Evolutionary conservation across 2,113 vertebrate genomes (phyloP).

Genomic region (Leucopsar rothschildi): DNA sequence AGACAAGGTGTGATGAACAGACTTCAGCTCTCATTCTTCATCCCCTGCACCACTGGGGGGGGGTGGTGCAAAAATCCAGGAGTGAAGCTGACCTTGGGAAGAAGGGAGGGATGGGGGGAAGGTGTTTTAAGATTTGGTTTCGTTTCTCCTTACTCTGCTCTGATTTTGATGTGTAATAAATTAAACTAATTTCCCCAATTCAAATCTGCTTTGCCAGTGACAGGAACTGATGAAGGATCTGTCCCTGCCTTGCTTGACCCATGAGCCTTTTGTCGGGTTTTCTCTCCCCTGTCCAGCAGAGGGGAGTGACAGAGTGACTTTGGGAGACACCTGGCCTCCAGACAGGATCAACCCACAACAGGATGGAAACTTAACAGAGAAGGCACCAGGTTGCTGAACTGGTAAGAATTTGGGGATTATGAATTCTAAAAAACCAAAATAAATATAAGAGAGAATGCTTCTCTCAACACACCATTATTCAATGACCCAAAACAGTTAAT

Average conservation of each 20-base stretch:
- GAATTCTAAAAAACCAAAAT: background rate
- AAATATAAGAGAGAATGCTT: background rate
- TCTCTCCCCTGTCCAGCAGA: background rate
- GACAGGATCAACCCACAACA: background rate
- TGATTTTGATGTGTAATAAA: background rate
- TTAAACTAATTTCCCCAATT: background rate
- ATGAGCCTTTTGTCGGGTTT: rapidly evolving
- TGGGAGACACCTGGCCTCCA: background rate
- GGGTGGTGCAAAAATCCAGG: background rate
- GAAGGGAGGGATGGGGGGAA: rapidly evolving
- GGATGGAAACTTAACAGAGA: background rate
- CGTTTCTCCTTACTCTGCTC: background rate
- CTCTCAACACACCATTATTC: background rate
- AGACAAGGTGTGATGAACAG: background rate
- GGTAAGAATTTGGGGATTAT: background rate
- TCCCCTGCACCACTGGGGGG: background rate
- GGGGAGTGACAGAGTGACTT: background rate
- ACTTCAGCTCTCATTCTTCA: background rate
- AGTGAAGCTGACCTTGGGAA: background rate
- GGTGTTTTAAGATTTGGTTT: background rate
- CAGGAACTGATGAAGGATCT: background rate
- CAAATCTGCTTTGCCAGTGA: rapidly evolving
- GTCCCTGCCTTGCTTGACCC: background rate
- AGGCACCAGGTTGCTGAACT: background rate
- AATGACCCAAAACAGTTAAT: background rate